Evolutionary conservation across 2,113 vertebrate genomes (phyloP).

Genomic region (Nesoenas mayeri): DNA sequence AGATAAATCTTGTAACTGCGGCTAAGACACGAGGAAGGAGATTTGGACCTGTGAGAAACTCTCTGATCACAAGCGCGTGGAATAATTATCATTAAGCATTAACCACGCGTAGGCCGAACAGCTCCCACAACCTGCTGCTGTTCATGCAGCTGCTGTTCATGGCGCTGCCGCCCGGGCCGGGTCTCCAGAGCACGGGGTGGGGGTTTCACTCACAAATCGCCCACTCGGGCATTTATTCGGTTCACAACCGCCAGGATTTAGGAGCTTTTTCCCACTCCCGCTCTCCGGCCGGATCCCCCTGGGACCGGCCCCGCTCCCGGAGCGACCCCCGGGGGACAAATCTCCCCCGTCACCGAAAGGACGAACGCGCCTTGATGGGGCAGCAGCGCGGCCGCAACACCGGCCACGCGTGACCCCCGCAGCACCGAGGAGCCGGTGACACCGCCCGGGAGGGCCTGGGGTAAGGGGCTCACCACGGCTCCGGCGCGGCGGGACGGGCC

Average conservation of each 20-base stretch:
- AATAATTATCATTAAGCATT: accelerated
- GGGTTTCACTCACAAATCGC: accelerated
- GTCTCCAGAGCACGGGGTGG: accelerated
- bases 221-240: too few relatives aligned
- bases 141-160: accelerated
- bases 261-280: accelerated
- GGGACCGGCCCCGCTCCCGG: too few relatives aligned
- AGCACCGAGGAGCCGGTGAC: too few relatives aligned
- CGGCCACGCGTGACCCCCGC: too few relatives aligned
- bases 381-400: too few relatives aligned
- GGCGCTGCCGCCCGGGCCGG: too few relatives aligned
- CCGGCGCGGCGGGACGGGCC: slow-evolving; percentile 25
- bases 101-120: accelerated
- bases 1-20: accelerated
- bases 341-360: too few relatives aligned
- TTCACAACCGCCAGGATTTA: too few relatives aligned
- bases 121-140: neutral
- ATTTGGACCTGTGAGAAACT: accelerated
- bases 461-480: slow-evolving; percentile 58
- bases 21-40: accelerated
- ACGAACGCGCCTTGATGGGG: too few relatives aligned
- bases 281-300: too few relatives aligned
- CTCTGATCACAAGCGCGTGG: accelerated
- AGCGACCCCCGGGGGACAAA: too few relatives aligned
- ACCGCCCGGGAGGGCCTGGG: too few relatives aligned